These are phyloP conservation scores for Pomphorhynchus laevis DNA, from an alignment of 1,140 invertebrate species.

Conservation along the genomic window DNA sequence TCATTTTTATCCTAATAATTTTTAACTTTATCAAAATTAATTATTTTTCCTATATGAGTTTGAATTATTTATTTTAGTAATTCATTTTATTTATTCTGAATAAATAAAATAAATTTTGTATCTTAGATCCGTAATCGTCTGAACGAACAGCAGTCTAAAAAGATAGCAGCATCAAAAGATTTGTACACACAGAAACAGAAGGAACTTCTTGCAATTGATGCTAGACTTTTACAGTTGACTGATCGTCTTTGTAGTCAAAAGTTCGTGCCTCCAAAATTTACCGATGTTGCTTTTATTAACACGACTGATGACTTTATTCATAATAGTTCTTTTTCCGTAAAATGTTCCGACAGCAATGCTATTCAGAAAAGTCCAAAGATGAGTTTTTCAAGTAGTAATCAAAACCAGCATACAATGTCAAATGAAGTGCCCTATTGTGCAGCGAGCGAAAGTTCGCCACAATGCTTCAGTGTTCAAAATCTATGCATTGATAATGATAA, in stretches of 20 bases:
- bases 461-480: too few relatives aligned
- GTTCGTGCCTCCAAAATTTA: slow-evolving; percentile 14
- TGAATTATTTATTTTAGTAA: neutral
- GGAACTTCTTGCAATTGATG: slow-evolving; percentile 54
- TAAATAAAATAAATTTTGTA: neutral
- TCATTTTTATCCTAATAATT: too few relatives aligned
- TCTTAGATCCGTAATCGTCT: slow-evolving; percentile 63
- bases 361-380: neutral
- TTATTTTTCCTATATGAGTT: too few relatives aligned
- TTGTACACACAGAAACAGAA: slow-evolving; percentile 44
- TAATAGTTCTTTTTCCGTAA: neutral
- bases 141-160: slow-evolving; percentile 57
- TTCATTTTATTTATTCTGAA: neutral
- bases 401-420: too few relatives aligned
- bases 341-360: neutral
- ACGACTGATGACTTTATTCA: slow-evolving; percentile 4
- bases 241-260: slow-evolving; percentile 29
- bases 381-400: too few relatives aligned
- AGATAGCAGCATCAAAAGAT: slow-evolving; percentile 44
- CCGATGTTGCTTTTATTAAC: slow-evolving; percentile 15
- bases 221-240: slow-evolving; percentile 57
- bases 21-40: too few relatives aligned
- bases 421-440: neutral
- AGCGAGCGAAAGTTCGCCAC: too few relatives aligned
- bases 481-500: too few relatives aligned